phyloP scores from a whole-genome alignment of 2,797 vertebrate species.

The Loriculus beryllinus region DNA sequence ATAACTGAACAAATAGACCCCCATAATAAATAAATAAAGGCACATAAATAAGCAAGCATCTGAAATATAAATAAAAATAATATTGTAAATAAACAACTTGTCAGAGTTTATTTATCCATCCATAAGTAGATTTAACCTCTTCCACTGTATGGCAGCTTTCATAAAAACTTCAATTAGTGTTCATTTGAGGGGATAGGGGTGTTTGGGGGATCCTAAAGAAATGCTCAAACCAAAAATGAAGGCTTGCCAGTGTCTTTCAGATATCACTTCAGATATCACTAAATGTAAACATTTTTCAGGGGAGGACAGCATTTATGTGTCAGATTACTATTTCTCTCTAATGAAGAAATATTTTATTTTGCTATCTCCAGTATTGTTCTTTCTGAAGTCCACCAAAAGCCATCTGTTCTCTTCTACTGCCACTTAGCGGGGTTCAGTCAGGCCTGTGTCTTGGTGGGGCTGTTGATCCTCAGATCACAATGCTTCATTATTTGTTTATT shows the following conservation, averaged over 20 bases:
- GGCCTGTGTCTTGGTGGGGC: background rate
- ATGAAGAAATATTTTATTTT: background rate
- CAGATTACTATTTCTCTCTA: background rate
- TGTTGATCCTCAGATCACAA: background rate
- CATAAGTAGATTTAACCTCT: background rate
- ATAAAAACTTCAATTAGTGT: background rate
- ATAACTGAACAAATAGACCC: background rate
- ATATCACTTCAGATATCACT: too few species aligned
- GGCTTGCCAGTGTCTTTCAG: background rate
- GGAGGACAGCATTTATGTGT: background rate
- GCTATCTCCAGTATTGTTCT: background rate
- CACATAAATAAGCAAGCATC: background rate
- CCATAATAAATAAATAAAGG: background rate
- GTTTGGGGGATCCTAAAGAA: background rate
- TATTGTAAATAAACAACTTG: background rate
- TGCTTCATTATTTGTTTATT: background rate
- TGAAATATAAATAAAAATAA: background rate
- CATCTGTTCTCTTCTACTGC: background rate
- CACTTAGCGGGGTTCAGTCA: background rate
- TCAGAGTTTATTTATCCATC: background rate
- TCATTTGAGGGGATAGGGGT: background rate
- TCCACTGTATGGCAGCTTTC: background rate
- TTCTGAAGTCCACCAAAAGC: background rate
- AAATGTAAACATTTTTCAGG: background rate
- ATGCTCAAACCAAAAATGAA: background rate